Evolutionary conservation across 2,888 invertebrate species (phyloP), one percentile per base, ranked within the genome.

Genomic region (Crematogaster levior): DNA sequence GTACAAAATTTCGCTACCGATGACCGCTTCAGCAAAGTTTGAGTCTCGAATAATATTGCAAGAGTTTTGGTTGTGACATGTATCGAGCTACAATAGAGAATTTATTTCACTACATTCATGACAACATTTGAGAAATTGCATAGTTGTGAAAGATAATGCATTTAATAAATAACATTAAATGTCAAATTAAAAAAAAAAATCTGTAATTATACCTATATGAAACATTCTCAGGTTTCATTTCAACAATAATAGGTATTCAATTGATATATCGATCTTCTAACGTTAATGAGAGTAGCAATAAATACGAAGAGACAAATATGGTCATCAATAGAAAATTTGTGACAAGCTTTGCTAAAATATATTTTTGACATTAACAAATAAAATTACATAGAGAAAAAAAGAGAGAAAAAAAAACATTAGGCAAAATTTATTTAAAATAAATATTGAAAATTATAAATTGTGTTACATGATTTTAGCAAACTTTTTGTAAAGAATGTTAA

Each of bases 31-130:
- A 12, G 7, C 24, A 21, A 77, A 77, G 12, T 56, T 43, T 9
- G 40, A 43, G 21, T 43, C 9, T 30, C 24, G 43, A 70, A 56
- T 70, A 56, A 77, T 56, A 77, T 68, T 30, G 21, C 21, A 43
- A 24, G 24, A 66, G 15, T 30, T n/a, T 68, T 68, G 7, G 10
- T 3, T 40, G 10, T 51, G 70, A 77, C 43, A 77, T 12, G 21
- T 10, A 5, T 53, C n/a, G 21, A 43, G 15, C 3, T 53, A 53
- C 9, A 56, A 43, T 12, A 72, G 3, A 3, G 21, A 3, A 21
- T 61, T n/a, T 34, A 60, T 34, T 34, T 21, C 5, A 7, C n/a
- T 63, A 51, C 15, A 27, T 43, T 43, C 5, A 3, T n/a, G 12
- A 7, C 40, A 56, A 7, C 40, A 56, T 56, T 77, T 7, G 18